Percentiles rank a stretch among this genome's conserved stretches.
Evolutionary conservation across 2,797 vertebrate genomes (phyloP).

Genomic region (Limosa lapponica): DNA sequence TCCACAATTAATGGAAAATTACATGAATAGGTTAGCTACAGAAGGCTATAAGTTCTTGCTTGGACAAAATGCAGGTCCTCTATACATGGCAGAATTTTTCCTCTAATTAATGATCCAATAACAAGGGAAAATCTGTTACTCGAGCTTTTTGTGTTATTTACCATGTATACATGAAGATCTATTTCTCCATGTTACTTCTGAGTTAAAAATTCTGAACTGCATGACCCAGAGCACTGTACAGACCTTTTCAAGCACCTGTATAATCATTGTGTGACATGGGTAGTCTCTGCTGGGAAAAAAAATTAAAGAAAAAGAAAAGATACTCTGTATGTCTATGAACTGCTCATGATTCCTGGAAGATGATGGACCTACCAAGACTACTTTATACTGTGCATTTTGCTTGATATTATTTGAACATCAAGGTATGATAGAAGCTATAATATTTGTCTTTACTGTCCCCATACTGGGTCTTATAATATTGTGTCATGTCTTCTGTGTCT

Average conservation of each 20-base stretch:
- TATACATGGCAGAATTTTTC: not conserved
- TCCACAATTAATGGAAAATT: not conserved
- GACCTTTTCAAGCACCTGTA: not conserved
- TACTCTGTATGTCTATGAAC: not conserved
- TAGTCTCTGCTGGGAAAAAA: not conserved
- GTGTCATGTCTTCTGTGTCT: not conserved
- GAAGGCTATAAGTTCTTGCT: not conserved
- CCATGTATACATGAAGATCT: not conserved
- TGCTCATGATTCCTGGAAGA: not conserved
- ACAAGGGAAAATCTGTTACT: not conserved
- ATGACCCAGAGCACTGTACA: not conserved
- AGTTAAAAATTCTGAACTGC: not conserved
- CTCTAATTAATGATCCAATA: not conserved
- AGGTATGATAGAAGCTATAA: not conserved
- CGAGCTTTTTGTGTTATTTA: not conserved
- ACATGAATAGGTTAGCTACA: not conserved
- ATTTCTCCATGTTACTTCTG: not conserved
- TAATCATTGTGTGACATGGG: too few species aligned
- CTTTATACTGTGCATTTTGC: not conserved
- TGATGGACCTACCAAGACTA: not conserved
- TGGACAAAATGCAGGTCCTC: not conserved
- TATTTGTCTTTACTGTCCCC: not conserved
- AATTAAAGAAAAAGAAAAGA: not conserved
- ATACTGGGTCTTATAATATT: not conserved
- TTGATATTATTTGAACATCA: not conserved